Percentiles rank a stretch among this genome's conserved stretches.
phyloP scores from a whole-genome alignment of 2,113 vertebrate genomes.

The Dipodomys stephensi region DNA sequence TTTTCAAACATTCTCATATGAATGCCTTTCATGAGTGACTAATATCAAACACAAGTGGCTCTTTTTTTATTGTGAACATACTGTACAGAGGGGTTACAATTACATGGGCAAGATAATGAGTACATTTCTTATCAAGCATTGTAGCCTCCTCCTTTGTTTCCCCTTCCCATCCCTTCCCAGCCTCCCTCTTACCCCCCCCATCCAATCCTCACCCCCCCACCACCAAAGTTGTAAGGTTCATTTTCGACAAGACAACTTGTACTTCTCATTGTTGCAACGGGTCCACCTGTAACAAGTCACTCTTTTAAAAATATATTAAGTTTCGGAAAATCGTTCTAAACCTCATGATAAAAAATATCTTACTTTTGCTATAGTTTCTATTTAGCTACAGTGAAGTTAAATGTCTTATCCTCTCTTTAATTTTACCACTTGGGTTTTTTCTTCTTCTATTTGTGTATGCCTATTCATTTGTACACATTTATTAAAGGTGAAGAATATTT shows the following conservation, averaged over 20 bases:
- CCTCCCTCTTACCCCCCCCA: no score
- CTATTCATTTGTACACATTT: background rate
- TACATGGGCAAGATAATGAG: no score
- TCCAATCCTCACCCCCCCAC: no score
- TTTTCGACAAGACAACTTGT: no score
- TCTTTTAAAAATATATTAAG: background rate
- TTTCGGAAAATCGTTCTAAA: background rate
- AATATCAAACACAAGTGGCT: background rate
- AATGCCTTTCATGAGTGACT: background rate
- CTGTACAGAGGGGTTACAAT: no score
- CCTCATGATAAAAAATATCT: constrained; percentile 3
- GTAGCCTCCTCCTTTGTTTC: no score
- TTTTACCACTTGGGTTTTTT: background rate
- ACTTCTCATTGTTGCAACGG: no score
- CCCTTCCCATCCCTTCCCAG: no score
- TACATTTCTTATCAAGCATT: no score
- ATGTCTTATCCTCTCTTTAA: background rate
- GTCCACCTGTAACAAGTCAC: background rate
- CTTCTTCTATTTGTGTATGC: background rate
- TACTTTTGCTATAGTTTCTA: background rate
- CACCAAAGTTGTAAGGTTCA: no score
- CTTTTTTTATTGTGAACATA: background rate
- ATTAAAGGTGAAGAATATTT: background rate
- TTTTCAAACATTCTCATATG: background rate
- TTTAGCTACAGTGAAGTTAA: background rate